Evolutionary conservation across 2,797 vertebrate species (phyloP), one percentile per base, ranked within the genome.

Genomic region (Danio albolineatus): DNA sequence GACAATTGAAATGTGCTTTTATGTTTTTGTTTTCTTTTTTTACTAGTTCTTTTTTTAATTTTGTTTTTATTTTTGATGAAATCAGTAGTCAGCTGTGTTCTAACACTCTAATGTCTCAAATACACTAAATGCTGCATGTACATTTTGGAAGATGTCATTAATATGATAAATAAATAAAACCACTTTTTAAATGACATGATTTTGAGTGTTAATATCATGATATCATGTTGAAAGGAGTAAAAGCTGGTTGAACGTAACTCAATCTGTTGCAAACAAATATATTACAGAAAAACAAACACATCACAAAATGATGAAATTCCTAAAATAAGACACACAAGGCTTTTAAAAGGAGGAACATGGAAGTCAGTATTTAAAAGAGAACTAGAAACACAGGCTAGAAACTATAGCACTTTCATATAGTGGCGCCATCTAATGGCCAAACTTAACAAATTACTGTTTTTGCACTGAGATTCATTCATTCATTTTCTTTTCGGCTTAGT

Each of bases 121-220:
- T 73, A 83, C 72, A 75, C 84, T 82, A 87, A 89, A 83, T 86
- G 44, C 16, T 88, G 90, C 91, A 93, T 92, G 91, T 89, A 82
- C 78, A 82, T 85, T 56, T 83, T 82, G 87, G 91, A 83, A 91
- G 88, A 78, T 89, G 90, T 86, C 21, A 48, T 87, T 92, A 82
- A 88, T 83, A 88, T 78, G 76, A 53, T 83, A 75, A 87, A 89
- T 92, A 85, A 69, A 91, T 89, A 89, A 78, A 85, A 85, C 57
- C 67, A 39, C 43, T 76, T 77, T 87, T 88, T 86, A 90, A 89
- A 89, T 72, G 72, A 76, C 71, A 88, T 59, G 84, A 38, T n/a
- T 82, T 73, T 85, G 85, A 86, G 13, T 21, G 5, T 17, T 77
- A 41, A 14, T 16, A 17, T 7, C 38, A 28, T 28, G 28, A 28